Evolutionary conservation across 2,113 vertebrate species (phyloP).

Genomic region (Machaerirhynchus nigripectus): DNA sequence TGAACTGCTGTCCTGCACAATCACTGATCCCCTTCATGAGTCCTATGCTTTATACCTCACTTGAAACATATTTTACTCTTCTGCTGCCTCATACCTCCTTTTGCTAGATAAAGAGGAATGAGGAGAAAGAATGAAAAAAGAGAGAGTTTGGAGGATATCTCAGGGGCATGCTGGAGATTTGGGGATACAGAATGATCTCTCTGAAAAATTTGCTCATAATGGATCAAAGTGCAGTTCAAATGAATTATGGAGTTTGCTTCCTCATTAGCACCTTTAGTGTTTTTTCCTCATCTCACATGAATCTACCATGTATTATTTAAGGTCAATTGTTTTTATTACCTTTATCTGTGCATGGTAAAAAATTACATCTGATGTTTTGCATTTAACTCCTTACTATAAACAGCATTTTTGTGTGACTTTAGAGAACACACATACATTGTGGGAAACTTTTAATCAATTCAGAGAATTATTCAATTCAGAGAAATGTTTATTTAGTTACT

Average conservation of each 20-base stretch:
- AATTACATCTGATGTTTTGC: neutral
- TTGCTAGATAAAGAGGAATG: neutral
- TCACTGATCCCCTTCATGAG: neutral
- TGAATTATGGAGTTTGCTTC: neutral
- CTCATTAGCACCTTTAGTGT: neutral
- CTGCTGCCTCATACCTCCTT: neutral
- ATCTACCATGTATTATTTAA: neutral
- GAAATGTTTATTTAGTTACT: neutral
- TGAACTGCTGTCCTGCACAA: neutral
- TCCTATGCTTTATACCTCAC: neutral
- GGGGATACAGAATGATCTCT: neutral
- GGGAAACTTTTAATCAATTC: neutral
- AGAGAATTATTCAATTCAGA: neutral
- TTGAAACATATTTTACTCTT: neutral
- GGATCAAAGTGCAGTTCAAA: neutral
- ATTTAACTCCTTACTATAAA: neutral
- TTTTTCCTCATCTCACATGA: neutral
- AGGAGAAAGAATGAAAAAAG: neutral
- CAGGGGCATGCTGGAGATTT: neutral
- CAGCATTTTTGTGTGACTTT: neutral
- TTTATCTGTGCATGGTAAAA: neutral
- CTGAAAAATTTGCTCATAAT: neutral
- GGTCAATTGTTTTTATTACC: neutral
- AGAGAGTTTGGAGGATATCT: neutral
- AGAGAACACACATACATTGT: neutral